phyloP scores from a whole-genome alignment of 1,140 invertebrate genomes.

The Myzus persicae region DNA sequence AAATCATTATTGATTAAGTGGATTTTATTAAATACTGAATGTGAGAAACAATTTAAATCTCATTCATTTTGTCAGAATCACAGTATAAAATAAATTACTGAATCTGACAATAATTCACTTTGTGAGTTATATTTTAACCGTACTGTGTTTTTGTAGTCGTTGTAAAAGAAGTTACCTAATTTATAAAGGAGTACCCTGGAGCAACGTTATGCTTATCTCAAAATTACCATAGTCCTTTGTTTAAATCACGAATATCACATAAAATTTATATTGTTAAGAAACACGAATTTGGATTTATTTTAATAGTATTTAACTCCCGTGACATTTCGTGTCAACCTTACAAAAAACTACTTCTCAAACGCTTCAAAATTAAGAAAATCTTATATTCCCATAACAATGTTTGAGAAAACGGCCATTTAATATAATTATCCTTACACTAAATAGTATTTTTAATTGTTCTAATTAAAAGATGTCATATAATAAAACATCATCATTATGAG shows the following conservation, averaged over 20 bases:
- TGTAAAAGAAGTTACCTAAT: conserved; percentile 13
- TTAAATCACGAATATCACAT: conserved; percentile 27
- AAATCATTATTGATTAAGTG: conserved; percentile 15
- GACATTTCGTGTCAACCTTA: not conserved
- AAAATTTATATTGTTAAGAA: conserved; percentile 5
- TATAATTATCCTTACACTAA: not conserved
- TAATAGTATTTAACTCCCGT: not conserved
- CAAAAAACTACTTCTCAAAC: conserved; percentile 4
- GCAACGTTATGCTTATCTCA: not conserved
- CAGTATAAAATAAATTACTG: conserved; percentile 1
- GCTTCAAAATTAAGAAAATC: conserved; percentile 3
- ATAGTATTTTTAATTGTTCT: not conserved
- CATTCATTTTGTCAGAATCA: not conserved
- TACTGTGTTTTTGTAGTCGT: not conserved
- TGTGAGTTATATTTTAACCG: not conserved
- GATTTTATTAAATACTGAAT: not conserved
- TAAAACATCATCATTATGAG: too few relatives aligned
- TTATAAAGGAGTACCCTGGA: not conserved
- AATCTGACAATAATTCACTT: conserved; percentile 20
- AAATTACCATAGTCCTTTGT: conserved; percentile 42
- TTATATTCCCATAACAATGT: not conserved
- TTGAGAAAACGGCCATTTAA: not conserved
- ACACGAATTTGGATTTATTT: conserved; percentile 30
- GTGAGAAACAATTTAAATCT: not conserved
- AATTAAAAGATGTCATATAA: too few relatives aligned